phyloP scores from a whole-genome alignment of 2,888 invertebrate species.

The Caenorhabditis panamensis region DNA sequence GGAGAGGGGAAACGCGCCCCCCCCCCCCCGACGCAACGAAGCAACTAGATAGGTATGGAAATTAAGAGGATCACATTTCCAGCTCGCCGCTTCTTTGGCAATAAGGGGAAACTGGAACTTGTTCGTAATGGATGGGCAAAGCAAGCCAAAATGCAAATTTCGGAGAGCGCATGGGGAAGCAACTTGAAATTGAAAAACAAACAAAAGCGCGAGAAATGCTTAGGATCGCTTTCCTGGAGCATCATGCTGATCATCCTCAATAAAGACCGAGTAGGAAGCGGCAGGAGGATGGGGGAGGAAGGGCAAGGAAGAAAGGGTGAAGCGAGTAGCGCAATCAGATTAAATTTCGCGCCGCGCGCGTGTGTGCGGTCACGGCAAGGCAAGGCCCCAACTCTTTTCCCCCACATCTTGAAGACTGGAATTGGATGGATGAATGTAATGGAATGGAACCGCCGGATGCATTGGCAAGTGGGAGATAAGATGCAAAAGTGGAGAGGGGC shows the following conservation, averaged over 20 bases:
- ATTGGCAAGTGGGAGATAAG: slow-evolving; percentile 3
- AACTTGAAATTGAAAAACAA: slow-evolving; percentile 60
- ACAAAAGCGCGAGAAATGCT: slow-evolving; percentile 29
- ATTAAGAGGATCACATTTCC: slow-evolving; percentile 15
- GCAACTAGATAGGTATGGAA: slow-evolving; percentile 1
- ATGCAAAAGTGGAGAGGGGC: not conserved
- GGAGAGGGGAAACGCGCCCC: too few relatives aligned
- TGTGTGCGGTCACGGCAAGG: slow-evolving; percentile 47
- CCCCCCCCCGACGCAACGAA: too few relatives aligned
- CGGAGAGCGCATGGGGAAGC: too few relatives aligned
- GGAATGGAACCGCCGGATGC: too few relatives aligned
- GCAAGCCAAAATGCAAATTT: slow-evolving; percentile 58
- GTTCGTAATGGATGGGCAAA: slow-evolving; percentile 22
- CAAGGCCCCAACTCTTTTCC: slow-evolving; percentile 22
- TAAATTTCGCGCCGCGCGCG: slow-evolving; percentile 38
- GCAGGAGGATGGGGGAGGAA: slow-evolving; percentile 12
- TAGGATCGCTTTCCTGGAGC: slow-evolving; percentile 40
- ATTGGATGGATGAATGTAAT: slow-evolving; percentile 7
- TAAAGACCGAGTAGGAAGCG: slow-evolving; percentile 24
- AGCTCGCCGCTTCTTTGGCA: slow-evolving; percentile 5
- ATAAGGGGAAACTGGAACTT: slow-evolving; percentile 19
- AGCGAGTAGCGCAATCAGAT: slow-evolving; percentile 56
- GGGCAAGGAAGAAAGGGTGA: slow-evolving; percentile 43
- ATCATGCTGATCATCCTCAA: slow-evolving; percentile 38
- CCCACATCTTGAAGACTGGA: slow-evolving; percentile 35